Evolutionary conservation across 2,797 vertebrate species (phyloP).

Genomic region (Enteromius fasciolatus): DNA sequence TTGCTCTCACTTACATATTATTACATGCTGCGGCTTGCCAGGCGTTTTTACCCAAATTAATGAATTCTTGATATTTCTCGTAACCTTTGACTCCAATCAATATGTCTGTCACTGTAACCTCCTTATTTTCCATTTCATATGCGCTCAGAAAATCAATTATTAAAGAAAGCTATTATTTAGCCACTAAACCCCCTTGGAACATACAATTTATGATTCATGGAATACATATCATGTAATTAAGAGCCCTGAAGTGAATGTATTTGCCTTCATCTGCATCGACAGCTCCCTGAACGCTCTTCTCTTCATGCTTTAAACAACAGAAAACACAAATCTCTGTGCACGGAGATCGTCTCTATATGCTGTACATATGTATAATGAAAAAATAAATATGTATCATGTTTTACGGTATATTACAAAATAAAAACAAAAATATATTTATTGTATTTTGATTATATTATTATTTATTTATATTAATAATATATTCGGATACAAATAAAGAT

Average conservation of each 20-base stretch:
- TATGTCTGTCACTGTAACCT: conserved; percentile 70
- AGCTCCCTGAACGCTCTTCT: neutral
- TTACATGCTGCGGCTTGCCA: neutral
- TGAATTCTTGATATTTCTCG: conserved; percentile 61
- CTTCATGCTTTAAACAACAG: neutral
- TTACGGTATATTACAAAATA: neutral
- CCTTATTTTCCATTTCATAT: conserved; percentile 73
- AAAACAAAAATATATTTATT: too few species aligned
- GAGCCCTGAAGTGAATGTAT: conserved; percentile 80
- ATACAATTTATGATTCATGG: conserved; percentile 84
- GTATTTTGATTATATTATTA: neutral
- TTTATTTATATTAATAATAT: neutral
- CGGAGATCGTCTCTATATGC: neutral
- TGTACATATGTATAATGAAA: neutral
- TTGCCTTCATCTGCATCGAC: conserved; percentile 77
- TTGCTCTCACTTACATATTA: conserved; percentile 22
- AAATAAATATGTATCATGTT: neutral
- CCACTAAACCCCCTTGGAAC: conserved; percentile 71
- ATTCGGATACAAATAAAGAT: too few species aligned
- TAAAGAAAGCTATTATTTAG: conserved; percentile 78
- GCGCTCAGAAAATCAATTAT: conserved; percentile 80
- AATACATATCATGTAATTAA: conserved; percentile 86
- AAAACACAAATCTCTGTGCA: neutral
- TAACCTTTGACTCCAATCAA: conserved; percentile 68
- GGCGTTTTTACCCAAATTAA: conserved; percentile 48